Evolutionary conservation across 1,140 invertebrate genomes (phyloP).

Genomic region (Pachypeltis micranthus): DNA sequence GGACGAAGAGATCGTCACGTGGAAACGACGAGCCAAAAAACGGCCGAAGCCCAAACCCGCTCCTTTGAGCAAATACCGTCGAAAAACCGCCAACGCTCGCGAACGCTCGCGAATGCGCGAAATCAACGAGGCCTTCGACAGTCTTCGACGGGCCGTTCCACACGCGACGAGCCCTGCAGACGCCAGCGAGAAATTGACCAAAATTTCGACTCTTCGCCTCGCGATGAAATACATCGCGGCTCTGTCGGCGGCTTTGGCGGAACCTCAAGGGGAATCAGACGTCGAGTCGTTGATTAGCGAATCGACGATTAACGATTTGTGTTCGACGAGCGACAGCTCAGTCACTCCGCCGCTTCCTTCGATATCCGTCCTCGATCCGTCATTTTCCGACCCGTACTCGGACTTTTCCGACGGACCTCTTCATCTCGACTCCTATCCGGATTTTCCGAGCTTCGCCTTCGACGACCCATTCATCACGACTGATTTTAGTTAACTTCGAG

Average conservation of each 20-base stretch:
- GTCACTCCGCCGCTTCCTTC: slow-evolving; percentile 6
- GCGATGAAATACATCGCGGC: slow-evolving; percentile 79
- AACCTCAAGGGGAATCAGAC: slow-evolving; percentile 20
- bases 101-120: slow-evolving; percentile 76
- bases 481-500: slow-evolving; percentile 10
- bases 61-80: slow-evolving; percentile 75
- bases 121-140: slow-evolving; percentile 78
- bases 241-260: slow-evolving; percentile 36
- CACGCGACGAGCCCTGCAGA: slow-evolving; percentile 8
- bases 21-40: slow-evolving; percentile 24
- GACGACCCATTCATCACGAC: slow-evolving; percentile 11
- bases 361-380: slow-evolving; percentile 8
- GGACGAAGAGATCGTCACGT: slow-evolving; percentile 20
- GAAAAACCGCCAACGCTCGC: slow-evolving; percentile 78
- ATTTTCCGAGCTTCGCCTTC: slow-evolving; percentile 7
- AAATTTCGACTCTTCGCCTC: slow-evolving; percentile 73
- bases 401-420: slow-evolving; percentile 12
- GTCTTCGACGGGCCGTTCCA: slow-evolving; percentile 61
- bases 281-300: slow-evolving; percentile 19
- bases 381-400: slow-evolving; percentile 9
- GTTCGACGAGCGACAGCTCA: background rate
- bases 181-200: slow-evolving; percentile 59
- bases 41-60: slow-evolving; percentile 58
- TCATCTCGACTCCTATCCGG: slow-evolving; percentile 2
- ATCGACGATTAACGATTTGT: slow-evolving; percentile 11